Evolutionary conservation across 2,797 vertebrate genomes (phyloP).

Genomic region (Botia almorhae): DNA sequence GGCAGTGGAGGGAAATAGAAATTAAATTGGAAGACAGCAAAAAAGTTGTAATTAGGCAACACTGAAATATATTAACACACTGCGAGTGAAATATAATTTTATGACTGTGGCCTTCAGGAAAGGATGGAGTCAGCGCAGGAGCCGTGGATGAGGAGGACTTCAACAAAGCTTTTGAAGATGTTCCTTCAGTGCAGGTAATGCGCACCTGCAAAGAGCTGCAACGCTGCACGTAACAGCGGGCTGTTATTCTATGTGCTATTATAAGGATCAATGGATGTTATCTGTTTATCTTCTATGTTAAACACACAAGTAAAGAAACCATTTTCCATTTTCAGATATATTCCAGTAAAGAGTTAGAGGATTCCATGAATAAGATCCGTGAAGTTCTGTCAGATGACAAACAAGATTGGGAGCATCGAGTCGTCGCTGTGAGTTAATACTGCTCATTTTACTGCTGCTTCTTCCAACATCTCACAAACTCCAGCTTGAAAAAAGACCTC

Average conservation of each 20-base stretch:
- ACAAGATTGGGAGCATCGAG: conserved; percentile 97
- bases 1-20: neutral
- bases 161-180: conserved; percentile 94
- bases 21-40: neutral
- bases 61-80: neutral
- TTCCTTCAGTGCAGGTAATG: conserved; percentile 86
- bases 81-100: neutral
- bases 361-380: conserved; percentile 91
- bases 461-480: neutral
- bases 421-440: conserved; percentile 84
- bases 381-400: conserved; percentile 96
- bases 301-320: neutral
- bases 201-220: neutral
- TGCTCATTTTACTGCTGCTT: neutral
- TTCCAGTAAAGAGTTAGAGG: conserved; percentile 94
- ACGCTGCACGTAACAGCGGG: neutral
- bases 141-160: conserved; percentile 97
- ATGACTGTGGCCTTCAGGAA: conserved; percentile 66
- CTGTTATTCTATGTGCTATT: neutral
- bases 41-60: no score
- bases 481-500: neutral
- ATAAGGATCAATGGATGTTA: neutral
- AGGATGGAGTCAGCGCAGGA: conserved; percentile 92
- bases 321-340: conserved; percentile 82
- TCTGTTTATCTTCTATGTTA: neutral